Base-by-base conservation (phyloP, 2,797 vertebrate genomes). In the Orientallactaga sibirica region DNA sequence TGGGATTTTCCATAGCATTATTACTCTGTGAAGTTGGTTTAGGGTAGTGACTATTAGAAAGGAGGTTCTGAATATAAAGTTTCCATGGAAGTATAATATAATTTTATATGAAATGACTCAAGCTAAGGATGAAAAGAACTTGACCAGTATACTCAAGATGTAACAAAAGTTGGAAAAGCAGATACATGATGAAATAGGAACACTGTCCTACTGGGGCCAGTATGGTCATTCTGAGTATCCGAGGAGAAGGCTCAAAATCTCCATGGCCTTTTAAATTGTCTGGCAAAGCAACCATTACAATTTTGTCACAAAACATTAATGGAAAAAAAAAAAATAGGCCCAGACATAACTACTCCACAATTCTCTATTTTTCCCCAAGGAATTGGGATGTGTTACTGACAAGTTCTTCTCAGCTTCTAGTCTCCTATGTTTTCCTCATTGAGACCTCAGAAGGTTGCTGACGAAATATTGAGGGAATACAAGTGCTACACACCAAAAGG, bases 401-500 rank as follows among this genome's bases (percentile, higher is more conserved):
- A 83, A 58, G 67, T 83, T 94, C 73, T 92, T 48, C 71, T 97
- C 97, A 82, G 83, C 62, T 96, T 16, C 18, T 37, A 52, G 87
- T 67, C 20, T 77, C 37, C 79, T 66, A 16, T 96, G 93, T 96
- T 80, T 73, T 94, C 70, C 67, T 92, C 77, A 94, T 33, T 43
- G 94, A 43, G 29, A 33, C 1, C 41, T 66, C 58, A 79, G 96
- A 94, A 80, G 62, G 71, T 71, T 96, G 71, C 78, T 95, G 86
- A 79, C 74, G 96, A 95, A 94, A 52, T 74, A 43, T 16, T 68
- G 52, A 97, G 92, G 84, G 94, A 93, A 95, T 86, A 67, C 80
- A 97, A 97, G 84, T 6, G 22, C 71, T 85, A 8, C 52, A 61
- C 82, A 84, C 91, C 83, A 95, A 95, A 97, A 89, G 88, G 48